A percentile compares a stretch with the other conserved stretches of the same genome.
phyloP scores from a whole-genome alignment of 1,140 invertebrate genomes.

The Camponotus floridanus region DNA sequence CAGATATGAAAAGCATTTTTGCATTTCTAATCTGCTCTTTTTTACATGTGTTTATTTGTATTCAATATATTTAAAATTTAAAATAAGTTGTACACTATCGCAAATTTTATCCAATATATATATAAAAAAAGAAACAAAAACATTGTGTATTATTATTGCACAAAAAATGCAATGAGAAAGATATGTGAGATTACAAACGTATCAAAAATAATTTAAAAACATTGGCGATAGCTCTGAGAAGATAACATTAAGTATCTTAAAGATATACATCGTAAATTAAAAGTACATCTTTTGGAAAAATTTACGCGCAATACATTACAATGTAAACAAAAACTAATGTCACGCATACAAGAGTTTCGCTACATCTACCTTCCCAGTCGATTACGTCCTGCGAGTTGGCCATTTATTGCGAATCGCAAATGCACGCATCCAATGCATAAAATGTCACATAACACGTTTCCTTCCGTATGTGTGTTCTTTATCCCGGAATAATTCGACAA shows the following conservation, averaged over 20 bases:
- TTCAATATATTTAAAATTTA: neutral
- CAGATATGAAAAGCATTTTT: neutral
- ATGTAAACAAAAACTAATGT: neutral
- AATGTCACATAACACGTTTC: slow-evolving; percentile 64
- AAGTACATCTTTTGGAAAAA: too few relatives aligned
- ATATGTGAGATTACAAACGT: too few relatives aligned
- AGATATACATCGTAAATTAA: neutral
- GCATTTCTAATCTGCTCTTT: neutral
- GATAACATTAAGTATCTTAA: neutral
- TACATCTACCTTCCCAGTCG: slow-evolving; percentile 73
- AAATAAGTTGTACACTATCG: neutral
- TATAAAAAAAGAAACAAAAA: neutral
- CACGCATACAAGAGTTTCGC: neutral
- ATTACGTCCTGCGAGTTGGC: slow-evolving; percentile 67
- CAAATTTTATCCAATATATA: neutral
- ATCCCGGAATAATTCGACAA: neutral
- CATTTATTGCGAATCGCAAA: slow-evolving; percentile 67
- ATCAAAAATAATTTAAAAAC: neutral
- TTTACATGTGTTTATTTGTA: neutral
- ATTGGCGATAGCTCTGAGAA: neutral
- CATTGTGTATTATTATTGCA: too few relatives aligned
- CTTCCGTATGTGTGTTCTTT: neutral
- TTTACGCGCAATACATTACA: neutral
- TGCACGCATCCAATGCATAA: slow-evolving; percentile 11
- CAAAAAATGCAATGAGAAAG: too few relatives aligned